Percentiles rank a stretch among this genome's conserved stretches.
Conservation (phyloP, 2,888 invertebrate genomes). For the Rotaria magnacalcarata region DNA sequence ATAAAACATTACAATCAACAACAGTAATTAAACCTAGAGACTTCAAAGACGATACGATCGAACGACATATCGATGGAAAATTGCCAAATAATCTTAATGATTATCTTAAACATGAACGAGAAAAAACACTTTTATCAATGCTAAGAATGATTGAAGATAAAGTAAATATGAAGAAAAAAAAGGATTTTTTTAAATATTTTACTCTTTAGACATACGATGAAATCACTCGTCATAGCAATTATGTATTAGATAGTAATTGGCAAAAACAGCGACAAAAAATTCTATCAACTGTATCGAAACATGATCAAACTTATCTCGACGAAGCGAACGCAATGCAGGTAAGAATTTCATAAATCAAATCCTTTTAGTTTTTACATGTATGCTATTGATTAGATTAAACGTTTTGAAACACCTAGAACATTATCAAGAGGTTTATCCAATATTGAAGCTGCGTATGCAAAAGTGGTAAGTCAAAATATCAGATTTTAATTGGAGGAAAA, state of each 20-base stretch:
- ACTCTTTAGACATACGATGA: conserved; percentile 8
- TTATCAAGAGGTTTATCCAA: conserved; percentile 14
- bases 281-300: background rate
- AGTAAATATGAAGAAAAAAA: background rate
- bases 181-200: background rate
- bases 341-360: background rate
- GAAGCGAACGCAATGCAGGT: background rate
- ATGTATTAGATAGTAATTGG: conserved; percentile 13
- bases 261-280: conserved; percentile 2
- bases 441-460: conserved; percentile 23
- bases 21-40: background rate
- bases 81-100: background rate
- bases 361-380: no score
- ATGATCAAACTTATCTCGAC: conserved; percentile 27
- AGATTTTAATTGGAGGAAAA: no score
- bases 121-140: conserved; percentile 21
- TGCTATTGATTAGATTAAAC: background rate
- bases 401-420: conserved; percentile 22
- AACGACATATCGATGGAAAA: background rate
- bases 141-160: conserved; percentile 35
- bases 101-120: conserved; percentile 27
- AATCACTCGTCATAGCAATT: conserved; percentile 2
- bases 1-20: conserved; percentile 5
- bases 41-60: background rate
- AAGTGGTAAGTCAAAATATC: background rate